Conservation (phyloP, 2,113 vertebrate genomes). For the Myotis lucifugus region DNA sequence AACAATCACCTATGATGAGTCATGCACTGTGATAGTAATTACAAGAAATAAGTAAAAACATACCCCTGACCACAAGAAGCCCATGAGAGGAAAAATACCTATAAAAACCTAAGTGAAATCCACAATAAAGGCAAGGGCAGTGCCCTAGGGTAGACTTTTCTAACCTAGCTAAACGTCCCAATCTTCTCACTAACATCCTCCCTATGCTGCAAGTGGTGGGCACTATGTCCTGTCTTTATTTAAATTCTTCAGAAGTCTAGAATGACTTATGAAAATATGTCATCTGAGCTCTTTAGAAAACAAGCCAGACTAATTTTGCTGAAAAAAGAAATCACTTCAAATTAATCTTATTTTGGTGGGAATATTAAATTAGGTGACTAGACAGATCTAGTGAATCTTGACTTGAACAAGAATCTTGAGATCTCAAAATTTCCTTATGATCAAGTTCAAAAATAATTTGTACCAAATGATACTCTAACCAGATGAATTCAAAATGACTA, state of each 20-base stretch:
- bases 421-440: conserved; percentile 28
- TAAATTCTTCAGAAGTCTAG: conserved; percentile 23
- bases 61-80: background rate
- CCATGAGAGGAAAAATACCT: background rate
- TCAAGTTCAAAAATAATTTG: conserved; percentile 39
- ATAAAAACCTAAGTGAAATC: background rate
- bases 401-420: conserved; percentile 11
- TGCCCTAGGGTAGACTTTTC: background rate
- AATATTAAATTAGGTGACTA: background rate
- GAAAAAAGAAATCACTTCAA: background rate
- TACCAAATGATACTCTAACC: background rate
- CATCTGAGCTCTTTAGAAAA: conserved; percentile 31
- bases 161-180: background rate
- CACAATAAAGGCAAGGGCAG: background rate
- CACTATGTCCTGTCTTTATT: background rate
- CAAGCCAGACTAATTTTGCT: conserved; percentile 42
- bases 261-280: background rate
- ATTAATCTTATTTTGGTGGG: conserved; percentile 25
- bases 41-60: background rate
- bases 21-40: background rate
- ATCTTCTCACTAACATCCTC: background rate
- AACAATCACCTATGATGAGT: background rate
- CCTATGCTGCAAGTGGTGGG: accelerated
- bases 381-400: background rate
- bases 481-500: conserved; percentile 13